A percentile compares a stretch with the other conserved stretches of the same genome.
Evolutionary conservation across 2,888 invertebrate species (phyloP).

Genomic region (Athalia cordata): DNA sequence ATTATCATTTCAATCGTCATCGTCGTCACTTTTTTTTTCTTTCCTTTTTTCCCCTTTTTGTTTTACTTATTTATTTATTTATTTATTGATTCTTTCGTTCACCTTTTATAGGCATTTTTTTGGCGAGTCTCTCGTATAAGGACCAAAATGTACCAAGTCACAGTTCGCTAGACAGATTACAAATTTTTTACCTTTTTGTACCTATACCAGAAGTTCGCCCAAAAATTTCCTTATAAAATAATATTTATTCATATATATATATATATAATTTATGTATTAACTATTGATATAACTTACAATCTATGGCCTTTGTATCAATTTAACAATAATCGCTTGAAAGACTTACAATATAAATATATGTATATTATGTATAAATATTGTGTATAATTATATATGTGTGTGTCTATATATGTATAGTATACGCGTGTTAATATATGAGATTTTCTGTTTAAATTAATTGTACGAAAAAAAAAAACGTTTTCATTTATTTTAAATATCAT

Average conservation of each 20-base stretch:
- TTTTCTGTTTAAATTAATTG: constrained; percentile 26
- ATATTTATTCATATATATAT: neutral
- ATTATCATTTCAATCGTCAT: constrained; percentile 58
- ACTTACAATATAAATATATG: constrained; percentile 13
- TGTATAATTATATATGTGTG: neutral
- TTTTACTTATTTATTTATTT: constrained; percentile 33
- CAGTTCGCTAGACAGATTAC: no score
- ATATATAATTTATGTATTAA: neutral
- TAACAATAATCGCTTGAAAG: constrained; percentile 41
- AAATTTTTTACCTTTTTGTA: neutral
- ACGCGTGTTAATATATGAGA: constrained; percentile 30
- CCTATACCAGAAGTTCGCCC: neutral
- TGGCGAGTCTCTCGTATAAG: constrained; percentile 39
- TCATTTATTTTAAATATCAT: no score
- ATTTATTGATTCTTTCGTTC: constrained; percentile 17
- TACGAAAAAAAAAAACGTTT: no score
- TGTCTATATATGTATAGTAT: constrained; percentile 15
- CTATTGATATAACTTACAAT: constrained; percentile 39
- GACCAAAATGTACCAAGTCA: no score
- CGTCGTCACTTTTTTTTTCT: no score
- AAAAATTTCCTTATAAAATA: constrained; percentile 1
- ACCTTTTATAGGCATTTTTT: constrained; percentile 42
- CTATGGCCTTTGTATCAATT: constrained; percentile 25
- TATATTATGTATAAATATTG: neutral
- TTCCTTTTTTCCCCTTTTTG: constrained; percentile 53